Evolutionary conservation across 30 jellyfish, hydroid and myxozoan genomes (phyloP).

Genomic region (Aurelia sp.): DNA sequence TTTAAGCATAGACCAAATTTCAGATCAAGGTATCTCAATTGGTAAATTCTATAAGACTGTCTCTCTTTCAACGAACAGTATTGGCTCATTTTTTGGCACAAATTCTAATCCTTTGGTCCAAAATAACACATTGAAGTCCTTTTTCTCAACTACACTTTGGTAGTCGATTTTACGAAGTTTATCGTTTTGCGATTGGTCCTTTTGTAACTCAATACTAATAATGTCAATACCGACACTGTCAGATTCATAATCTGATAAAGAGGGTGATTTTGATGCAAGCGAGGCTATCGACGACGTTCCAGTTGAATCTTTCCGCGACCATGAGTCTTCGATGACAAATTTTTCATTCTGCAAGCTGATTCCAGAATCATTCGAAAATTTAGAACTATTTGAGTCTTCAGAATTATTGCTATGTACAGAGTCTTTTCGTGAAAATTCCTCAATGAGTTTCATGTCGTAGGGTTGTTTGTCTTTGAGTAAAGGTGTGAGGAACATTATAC

Average conservation of each 20-base stretch:
- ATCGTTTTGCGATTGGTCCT: not conserved
- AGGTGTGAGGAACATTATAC: constrained; percentile 61
- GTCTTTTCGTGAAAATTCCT: constrained; percentile 10
- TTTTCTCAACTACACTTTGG: not conserved
- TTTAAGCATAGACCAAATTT: too few relatives aligned
- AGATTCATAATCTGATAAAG: constrained; percentile 42
- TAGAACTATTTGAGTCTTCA: not conserved
- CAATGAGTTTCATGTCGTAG: not conserved
- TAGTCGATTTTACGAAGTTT: not conserved
- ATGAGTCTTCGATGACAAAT: not conserved
- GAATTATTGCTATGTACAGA: constrained; percentile 37
- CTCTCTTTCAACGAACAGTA: not conserved
- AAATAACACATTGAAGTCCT: not conserved
- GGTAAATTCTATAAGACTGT: not conserved
- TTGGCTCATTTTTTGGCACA: not conserved
- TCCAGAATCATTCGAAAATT: constrained; percentile 49
- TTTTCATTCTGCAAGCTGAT: constrained; percentile 37
- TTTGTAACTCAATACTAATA: not conserved
- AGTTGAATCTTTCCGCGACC: not conserved
- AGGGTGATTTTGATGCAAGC: not conserved
- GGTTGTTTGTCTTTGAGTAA: constrained; percentile 34
- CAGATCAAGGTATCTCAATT: too few relatives aligned
- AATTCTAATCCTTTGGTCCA: not conserved
- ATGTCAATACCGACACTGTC: constrained; percentile 12
- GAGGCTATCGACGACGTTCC: constrained; percentile 3